Evolutionary conservation across 2,113 vertebrate genomes (phyloP), one percentile per base, ranked within the genome.

Genomic region (Entelurus aequoreus): DNA sequence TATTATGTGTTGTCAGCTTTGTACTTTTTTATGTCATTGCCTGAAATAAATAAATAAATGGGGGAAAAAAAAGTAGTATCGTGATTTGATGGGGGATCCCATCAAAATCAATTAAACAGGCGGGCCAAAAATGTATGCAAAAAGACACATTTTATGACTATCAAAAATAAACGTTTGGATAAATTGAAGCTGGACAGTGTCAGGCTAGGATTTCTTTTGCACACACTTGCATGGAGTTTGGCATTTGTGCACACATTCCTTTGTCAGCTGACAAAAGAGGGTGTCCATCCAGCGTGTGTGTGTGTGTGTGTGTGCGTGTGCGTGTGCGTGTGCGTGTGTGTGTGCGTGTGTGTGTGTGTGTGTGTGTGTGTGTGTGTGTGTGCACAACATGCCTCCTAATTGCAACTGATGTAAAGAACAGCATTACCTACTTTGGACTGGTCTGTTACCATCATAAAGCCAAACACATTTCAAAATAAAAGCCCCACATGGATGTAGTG

Each of bases 231-330:
- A 61, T 69, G 76, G 76, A 71, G 77, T 81, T 74, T 86, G 68
- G 77, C 79, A 76, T 75, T 79, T 78, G 57, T 69, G 80, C 65
- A 55, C 66, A 72, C 81, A 84, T 83, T 79, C 83, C 64, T 72
- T 8, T 52, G 76, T 87, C 83, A 87, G 79, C 74, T 85, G 78
- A 85, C 81, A 79, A 68, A 71, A 67, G 74, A 60, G 66, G 50
- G 71, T 48, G 64, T 65, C 64, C 48, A 47, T 52, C 37, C 55
- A 42, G 28, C 10, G 60, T 60, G 57, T 70, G 54, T 48, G 35
- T 16, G 48, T 21, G 42, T 57, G 52, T 54, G 54, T 62, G 71
- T 42, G 63, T 63, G 60, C 19, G 60, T 68, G 62, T 72, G 56
- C 38, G 28, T 40, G 59, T 16, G 16, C 12, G n/a, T 11, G 48